phyloP scores from a whole-genome alignment of 2,113 vertebrate genomes.

The Zosterops pallidus region DNA sequence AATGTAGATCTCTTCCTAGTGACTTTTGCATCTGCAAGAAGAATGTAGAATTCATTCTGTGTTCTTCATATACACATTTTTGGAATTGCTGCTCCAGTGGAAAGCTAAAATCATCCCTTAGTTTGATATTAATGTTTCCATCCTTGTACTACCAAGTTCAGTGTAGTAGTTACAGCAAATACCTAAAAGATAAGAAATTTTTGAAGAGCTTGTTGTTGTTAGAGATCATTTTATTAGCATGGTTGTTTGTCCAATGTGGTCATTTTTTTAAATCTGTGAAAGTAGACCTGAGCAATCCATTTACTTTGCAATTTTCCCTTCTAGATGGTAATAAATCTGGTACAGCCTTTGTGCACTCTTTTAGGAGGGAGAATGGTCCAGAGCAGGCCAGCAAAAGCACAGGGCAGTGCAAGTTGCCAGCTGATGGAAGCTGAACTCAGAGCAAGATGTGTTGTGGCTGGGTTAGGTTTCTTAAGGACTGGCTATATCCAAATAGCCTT shows the following conservation, averaged over 20 bases:
- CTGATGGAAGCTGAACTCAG: background rate
- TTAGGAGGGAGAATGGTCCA: background rate
- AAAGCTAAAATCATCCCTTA: background rate
- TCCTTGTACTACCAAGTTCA: background rate
- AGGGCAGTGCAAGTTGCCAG: background rate
- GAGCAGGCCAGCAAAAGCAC: background rate
- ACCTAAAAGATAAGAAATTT: background rate
- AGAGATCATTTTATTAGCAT: background rate
- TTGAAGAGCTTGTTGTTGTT: background rate
- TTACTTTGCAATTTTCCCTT: background rate
- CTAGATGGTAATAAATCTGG: background rate
- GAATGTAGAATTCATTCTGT: background rate
- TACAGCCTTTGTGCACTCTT: background rate
- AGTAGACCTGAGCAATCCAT: background rate
- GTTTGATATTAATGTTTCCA: background rate
- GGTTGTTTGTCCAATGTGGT: background rate
- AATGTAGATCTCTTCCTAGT: background rate
- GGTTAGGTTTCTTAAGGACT: background rate
- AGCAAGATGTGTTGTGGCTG: background rate
- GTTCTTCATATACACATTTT: background rate
- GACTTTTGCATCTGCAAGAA: background rate
- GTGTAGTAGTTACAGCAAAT: background rate
- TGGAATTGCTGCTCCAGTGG: background rate
- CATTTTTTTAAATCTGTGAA: background rate
- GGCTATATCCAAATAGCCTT: background rate